Evolutionary conservation across 2,113 vertebrate genomes (phyloP).

Genomic region (Crotalus viridis): DNA sequence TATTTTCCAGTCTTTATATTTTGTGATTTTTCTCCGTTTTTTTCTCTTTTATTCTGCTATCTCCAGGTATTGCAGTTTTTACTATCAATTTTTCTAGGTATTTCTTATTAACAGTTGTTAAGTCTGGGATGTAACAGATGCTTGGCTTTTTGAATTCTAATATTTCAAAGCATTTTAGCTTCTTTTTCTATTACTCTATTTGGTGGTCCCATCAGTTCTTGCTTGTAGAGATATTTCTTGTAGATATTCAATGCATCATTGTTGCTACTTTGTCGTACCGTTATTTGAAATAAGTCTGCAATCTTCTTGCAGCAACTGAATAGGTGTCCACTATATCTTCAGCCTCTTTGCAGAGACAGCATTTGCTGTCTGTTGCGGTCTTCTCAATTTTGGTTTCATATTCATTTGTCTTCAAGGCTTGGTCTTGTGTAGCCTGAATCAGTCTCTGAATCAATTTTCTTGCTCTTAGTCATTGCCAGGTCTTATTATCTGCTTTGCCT

Average conservation of each 20-base stretch:
- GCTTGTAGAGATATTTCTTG: background rate
- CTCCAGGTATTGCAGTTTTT: too few relatives aligned
- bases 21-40: too few relatives aligned
- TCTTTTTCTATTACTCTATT: background rate
- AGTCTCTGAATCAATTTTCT: background rate
- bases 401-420: background rate
- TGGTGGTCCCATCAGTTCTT: background rate
- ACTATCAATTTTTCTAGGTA: too few relatives aligned
- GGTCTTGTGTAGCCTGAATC: background rate
- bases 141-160: too few relatives aligned
- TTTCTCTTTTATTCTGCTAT: too few relatives aligned
- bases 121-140: too few relatives aligned
- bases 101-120: too few relatives aligned
- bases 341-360: background rate
- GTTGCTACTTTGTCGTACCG: background rate
- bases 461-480: background rate
- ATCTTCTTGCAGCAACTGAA: background rate
- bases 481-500: background rate
- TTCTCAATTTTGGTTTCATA: background rate
- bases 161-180: too few relatives aligned
- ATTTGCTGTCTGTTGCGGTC: background rate
- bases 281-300: background rate
- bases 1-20: too few relatives aligned
- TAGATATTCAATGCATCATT: background rate
- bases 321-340: background rate